Conservation (phyloP, 2,113 vertebrate species). For the Nerophis ophidion region DNA sequence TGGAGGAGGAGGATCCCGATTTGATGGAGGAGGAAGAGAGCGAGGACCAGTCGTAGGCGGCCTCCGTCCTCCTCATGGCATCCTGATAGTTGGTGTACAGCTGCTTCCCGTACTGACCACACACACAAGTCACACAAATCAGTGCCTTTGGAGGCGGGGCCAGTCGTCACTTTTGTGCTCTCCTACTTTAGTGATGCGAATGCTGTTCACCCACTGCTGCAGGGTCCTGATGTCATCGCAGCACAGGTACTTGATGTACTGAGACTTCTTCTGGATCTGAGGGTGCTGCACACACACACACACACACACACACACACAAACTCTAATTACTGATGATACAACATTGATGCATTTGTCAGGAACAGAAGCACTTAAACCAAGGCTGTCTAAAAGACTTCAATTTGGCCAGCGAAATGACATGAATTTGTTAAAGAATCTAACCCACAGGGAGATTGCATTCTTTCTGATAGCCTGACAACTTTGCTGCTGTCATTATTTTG, state of each 20-base stretch:
- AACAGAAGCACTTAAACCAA: no score
- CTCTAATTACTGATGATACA: not conserved
- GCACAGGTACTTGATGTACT: constrained; percentile 98
- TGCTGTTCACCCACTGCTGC: constrained; percentile 95
- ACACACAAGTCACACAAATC: constrained; percentile 1
- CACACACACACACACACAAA: not conserved
- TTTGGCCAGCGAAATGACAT: no score
- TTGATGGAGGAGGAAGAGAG: constrained; percentile 96
- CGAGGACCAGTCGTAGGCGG: constrained; percentile 92
- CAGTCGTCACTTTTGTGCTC: not conserved
- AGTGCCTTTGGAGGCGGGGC: no score
- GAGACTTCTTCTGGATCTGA: constrained; percentile 98
- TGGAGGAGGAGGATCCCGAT: constrained; percentile 94
- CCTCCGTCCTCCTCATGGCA: constrained; percentile 88
- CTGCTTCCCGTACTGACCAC: constrained; percentile 86
- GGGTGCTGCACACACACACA: constrained; percentile 76
- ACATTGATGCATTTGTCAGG: no score
- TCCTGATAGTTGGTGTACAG: constrained; percentile 95
- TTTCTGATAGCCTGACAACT: no score
- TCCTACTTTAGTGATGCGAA: constrained; percentile 92
- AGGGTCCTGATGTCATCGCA: constrained; percentile 92
- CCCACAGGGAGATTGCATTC: no score
- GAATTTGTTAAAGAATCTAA: no score
- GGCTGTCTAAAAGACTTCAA: no score
- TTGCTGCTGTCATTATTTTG: no score